phyloP scores from a whole-genome alignment of 1,140 invertebrate genomes.

The Cotesia typhae region DNA sequence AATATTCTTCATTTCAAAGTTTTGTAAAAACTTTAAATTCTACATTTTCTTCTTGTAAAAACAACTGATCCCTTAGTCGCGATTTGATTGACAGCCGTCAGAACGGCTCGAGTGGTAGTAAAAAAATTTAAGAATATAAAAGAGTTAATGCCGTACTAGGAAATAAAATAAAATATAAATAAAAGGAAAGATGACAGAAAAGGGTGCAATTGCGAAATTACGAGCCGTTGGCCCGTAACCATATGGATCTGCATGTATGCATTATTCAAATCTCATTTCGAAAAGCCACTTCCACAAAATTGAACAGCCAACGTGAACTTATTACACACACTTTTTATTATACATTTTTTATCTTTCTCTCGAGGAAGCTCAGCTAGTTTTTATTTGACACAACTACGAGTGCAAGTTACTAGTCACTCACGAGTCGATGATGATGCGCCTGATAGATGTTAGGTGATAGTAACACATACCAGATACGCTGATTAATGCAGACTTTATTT shows the following conservation, averaged over 20 bases:
- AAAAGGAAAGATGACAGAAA: constrained; percentile 10
- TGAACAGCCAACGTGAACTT: constrained; percentile 37
- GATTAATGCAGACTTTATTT: too few species aligned
- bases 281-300: constrained; percentile 43
- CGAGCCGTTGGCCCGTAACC: constrained; percentile 33
- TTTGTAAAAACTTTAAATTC: too few species aligned
- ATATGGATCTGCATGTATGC: constrained; percentile 40
- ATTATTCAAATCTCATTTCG: constrained; percentile 43
- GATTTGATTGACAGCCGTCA: too few species aligned
- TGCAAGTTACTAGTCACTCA: too few species aligned
- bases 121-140: too few species aligned
- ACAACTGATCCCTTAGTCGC: too few species aligned
- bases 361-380: constrained; percentile 2
- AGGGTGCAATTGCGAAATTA: constrained; percentile 40
- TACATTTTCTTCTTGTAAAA: too few species aligned
- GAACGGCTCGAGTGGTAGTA: too few species aligned
- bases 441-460: too few species aligned
- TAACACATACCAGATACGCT: too few species aligned
- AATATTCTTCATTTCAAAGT: too few species aligned
- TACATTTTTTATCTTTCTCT: constrained; percentile 12
- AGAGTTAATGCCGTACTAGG: background rate
- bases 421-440: too few species aligned
- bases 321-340: constrained; percentile 34
- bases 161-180: background rate
- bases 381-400: background rate